These are phyloP conservation scores for Oscheius sp. DNA, from an alignment of 2,888 invertebrate species.

Conservation along the genomic window DNA sequence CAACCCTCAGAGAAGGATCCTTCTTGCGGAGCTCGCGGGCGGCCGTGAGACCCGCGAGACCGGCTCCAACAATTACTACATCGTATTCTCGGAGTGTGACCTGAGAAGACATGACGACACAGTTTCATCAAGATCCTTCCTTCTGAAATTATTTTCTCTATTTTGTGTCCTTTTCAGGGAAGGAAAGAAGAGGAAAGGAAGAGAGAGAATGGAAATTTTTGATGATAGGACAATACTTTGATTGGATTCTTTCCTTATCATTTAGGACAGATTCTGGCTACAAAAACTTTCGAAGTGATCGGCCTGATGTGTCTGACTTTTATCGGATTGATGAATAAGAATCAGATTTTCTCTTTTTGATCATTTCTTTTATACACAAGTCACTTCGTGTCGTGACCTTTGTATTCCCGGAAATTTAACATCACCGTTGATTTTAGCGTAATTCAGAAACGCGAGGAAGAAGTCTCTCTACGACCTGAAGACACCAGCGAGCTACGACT, in stretches of 20 bases:
- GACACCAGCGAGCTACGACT: no score
- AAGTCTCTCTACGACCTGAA: no score
- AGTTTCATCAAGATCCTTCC: constrained; percentile 29
- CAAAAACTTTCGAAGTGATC: no score
- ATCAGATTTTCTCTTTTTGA: no score
- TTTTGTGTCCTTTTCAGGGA: not conserved
- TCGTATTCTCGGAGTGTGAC: constrained; percentile 39
- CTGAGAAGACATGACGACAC: constrained; percentile 36
- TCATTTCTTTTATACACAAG: no score
- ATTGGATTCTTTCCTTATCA: no score
- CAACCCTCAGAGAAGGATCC: constrained; percentile 24
- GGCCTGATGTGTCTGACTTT: no score
- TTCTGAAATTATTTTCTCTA: no score
- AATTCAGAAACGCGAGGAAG: not conserved
- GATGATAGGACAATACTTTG: not conserved
- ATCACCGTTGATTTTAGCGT: not conserved
- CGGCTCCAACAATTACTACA: constrained; percentile 70
- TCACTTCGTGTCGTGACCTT: no score
- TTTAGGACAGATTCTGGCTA: no score
- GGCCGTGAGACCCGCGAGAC: constrained; percentile 70
- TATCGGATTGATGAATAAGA: no score
- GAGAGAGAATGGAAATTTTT: not conserved
- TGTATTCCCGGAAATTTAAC: no score
- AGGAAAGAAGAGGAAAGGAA: not conserved
- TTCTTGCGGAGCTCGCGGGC: constrained; percentile 59